Base-by-base conservation (phyloP, 1,140 invertebrate species). In the Lordiphosa mommai region DNA sequence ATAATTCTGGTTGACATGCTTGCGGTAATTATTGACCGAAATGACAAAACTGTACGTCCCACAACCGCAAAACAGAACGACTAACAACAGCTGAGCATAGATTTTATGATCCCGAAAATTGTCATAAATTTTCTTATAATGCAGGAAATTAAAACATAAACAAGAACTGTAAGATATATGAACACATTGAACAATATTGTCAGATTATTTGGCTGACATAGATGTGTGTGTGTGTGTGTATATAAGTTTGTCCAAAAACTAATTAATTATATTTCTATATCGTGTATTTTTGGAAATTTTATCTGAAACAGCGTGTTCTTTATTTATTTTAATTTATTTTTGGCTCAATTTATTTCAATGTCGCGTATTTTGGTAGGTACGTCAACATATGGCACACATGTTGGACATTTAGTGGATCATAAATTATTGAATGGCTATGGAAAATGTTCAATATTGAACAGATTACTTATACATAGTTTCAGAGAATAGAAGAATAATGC, bases 21-120 rank as follows among this genome's bases (percentile, higher is more conserved):
- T 85, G 77, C 72, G 79, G 77, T 85, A 84, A 84, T 84, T 84
- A 84, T 84, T 84, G 79, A 84, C 79, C 79, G 68, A 84, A 85
- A 85, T 84, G 77, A 82, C 76, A 84, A 84, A 82, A 76, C 77
- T 65, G 65, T 52, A 36, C 46, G 9, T 29, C 59, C 34, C 30
- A 16, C 29, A 48, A 48, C 8, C 46, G 13, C n/a, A 48, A 48
- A 12, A 17, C n/a, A 20, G 32, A 48, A 29, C 32, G 10, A 2
- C 14, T 34, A 13, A 13, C 13, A 38, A 38, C 40, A 43, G 40
- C 40, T 43, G 20, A 20, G 32, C 32, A 9, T 10, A n/a, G 43
- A 46, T 32, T 46, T 46, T 32, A 46, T 66, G 55, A 8, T 32
- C 27, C 6, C 2, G 13, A 37, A 43, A 9, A 61, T 51, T 36